Percentiles rank a stretch among this genome's conserved stretches.
Evolutionary conservation across 2,888 invertebrate species (phyloP).

Genomic region (Philopedon plagiatum): DNA sequence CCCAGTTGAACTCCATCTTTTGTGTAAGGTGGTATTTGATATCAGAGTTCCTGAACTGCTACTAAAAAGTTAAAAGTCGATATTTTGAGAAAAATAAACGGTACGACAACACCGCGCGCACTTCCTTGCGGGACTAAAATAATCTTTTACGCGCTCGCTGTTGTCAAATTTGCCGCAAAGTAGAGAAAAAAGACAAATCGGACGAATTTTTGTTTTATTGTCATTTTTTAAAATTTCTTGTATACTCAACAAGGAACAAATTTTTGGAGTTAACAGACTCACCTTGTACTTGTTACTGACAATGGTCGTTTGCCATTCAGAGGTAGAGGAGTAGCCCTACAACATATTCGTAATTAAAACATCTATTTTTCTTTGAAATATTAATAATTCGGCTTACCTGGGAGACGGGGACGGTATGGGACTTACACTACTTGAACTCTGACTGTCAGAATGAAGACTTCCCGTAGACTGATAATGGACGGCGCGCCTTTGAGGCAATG

Average conservation of each 20-base stretch:
- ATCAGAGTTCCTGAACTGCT: slow-evolving; percentile 37
- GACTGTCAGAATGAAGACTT: slow-evolving; percentile 81
- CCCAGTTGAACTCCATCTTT: slow-evolving; percentile 88
- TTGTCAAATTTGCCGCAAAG: too few relatives aligned
- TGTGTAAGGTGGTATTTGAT: slow-evolving; percentile 71
- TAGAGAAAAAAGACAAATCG: too few relatives aligned
- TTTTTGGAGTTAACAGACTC: slow-evolving; percentile 3
- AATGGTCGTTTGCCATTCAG: slow-evolving; percentile 66
- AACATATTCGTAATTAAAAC: neutral
- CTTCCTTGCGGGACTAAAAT: too few relatives aligned
- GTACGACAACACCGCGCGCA: too few relatives aligned
- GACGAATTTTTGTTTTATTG: too few relatives aligned
- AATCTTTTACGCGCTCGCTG: neutral
- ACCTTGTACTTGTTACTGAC: slow-evolving; percentile 47
- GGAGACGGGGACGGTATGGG: slow-evolving; percentile 86
- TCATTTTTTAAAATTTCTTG: too few relatives aligned
- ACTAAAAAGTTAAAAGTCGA: slow-evolving; percentile 3
- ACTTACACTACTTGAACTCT: slow-evolving; percentile 87
- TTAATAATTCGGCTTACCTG: slow-evolving; percentile 23
- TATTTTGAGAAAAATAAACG: too few relatives aligned
- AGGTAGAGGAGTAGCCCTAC: slow-evolving; percentile 78
- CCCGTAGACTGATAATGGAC: slow-evolving; percentile 86
- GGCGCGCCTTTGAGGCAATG: slow-evolving; percentile 73
- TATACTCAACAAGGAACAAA: neutral
- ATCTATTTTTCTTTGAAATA: neutral